Conservation (phyloP, 2,113 vertebrate species). For the Zapus hudsonius region DNA sequence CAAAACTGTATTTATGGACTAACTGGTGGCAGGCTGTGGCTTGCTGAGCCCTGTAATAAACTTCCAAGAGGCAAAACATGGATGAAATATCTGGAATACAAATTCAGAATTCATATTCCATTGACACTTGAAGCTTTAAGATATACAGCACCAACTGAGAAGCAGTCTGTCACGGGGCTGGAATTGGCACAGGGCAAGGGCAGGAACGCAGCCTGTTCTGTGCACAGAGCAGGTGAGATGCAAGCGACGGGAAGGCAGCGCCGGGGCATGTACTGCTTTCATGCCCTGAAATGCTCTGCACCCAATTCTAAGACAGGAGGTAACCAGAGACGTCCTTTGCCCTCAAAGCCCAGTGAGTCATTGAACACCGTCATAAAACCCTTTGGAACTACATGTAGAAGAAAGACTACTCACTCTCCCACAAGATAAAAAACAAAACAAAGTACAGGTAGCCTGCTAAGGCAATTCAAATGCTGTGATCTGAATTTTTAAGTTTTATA, state of each 20-base stretch:
- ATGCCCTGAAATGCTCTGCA: background rate
- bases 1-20: background rate
- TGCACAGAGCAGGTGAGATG: background rate
- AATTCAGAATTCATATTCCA: background rate
- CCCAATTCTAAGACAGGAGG: background rate
- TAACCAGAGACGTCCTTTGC: background rate
- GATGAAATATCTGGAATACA: background rate
- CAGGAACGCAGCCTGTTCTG: background rate
- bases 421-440: background rate
- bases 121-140: background rate
- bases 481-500: background rate
- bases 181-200: background rate
- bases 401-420: background rate
- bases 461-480: background rate
- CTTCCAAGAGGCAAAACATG: background rate
- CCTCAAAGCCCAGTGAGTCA: background rate
- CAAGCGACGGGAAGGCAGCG: background rate
- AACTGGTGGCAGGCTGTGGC: background rate
- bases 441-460: background rate
- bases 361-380: background rate
- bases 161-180: background rate
- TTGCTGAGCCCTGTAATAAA: background rate
- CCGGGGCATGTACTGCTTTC: background rate
- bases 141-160: background rate
- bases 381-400: background rate